Percentiles rank a stretch among this genome's conserved stretches.
Evolutionary conservation across 2,888 invertebrate genomes (phyloP).

Genomic region (Catocala sponsa): DNA sequence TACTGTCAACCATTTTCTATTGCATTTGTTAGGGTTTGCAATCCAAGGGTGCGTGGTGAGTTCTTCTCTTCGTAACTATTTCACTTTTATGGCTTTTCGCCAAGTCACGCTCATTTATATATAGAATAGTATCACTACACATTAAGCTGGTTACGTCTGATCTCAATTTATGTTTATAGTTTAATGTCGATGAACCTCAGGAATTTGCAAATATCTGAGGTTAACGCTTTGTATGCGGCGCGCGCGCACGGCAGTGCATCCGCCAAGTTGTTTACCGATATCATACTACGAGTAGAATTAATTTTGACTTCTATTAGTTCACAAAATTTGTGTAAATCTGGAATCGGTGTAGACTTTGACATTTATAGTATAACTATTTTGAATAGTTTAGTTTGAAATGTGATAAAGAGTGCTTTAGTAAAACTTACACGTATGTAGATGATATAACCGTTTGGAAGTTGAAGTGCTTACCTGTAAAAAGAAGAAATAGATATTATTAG

Average conservation of each 20-base stretch:
- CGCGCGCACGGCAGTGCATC: conserved; percentile 43
- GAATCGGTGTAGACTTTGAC: background rate
- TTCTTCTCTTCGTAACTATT: too few relatives aligned
- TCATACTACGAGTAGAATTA: conserved; percentile 7
- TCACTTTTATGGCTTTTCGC: too few relatives aligned
- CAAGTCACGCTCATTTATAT: background rate
- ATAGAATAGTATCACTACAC: background rate
- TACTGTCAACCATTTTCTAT: too few relatives aligned
- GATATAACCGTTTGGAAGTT: too few relatives aligned
- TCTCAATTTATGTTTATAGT: conserved; percentile 14
- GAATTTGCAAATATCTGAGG: conserved; percentile 51
- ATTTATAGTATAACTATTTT: background rate
- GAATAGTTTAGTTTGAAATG: conserved; percentile 18
- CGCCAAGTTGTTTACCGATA: conserved; percentile 45
- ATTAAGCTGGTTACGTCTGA: background rate
- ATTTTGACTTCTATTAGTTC: conserved; percentile 4
- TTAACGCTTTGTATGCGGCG: conserved; percentile 45
- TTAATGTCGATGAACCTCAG: conserved; percentile 47
- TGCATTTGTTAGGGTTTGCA: too few relatives aligned
- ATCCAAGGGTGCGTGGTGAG: too few relatives aligned
- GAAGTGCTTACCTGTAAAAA: conserved; percentile 21
- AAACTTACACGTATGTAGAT: too few relatives aligned
- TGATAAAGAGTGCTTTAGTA: too few relatives aligned
- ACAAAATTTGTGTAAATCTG: background rate
- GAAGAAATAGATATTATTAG: conserved; percentile 1